phyloP scores from a whole-genome alignment of 1,140 invertebrate species.

The Bombus sylvicola region DNA sequence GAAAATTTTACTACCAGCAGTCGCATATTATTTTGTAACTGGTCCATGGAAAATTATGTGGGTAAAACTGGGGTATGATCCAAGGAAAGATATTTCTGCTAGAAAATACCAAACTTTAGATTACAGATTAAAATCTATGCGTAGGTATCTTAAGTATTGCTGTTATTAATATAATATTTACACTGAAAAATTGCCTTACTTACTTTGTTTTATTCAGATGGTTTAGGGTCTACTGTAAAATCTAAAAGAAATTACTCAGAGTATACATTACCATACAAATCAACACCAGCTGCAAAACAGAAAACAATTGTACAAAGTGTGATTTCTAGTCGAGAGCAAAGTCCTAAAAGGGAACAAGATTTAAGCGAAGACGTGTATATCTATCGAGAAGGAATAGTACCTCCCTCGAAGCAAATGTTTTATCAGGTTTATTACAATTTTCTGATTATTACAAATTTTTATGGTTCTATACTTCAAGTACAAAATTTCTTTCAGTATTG shows the following conservation, averaged over 20 bases:
- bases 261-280: constrained; percentile 83
- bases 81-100: constrained; percentile 89
- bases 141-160: constrained; percentile 76
- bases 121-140: constrained; percentile 89
- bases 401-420: constrained; percentile 91
- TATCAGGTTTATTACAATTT: constrained; percentile 86
- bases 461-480: neutral
- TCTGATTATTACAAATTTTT: neutral
- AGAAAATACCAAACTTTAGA: constrained; percentile 94
- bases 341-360: constrained; percentile 71
- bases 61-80: constrained; percentile 94
- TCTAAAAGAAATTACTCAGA: constrained; percentile 84
- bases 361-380: constrained; percentile 83
- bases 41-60: constrained; percentile 95
- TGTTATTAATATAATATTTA: constrained; percentile 11
- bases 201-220: constrained; percentile 75
- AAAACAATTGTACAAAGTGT: constrained; percentile 78
- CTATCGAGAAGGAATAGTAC: constrained; percentile 88
- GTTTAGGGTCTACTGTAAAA: constrained; percentile 83
- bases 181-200: constrained; percentile 2
- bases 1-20: constrained; percentile 90
- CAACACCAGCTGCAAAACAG: constrained; percentile 75
- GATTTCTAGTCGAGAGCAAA: constrained; percentile 70
- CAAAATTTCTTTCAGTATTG: constrained; percentile 85
- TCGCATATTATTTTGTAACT: constrained; percentile 92